phyloP scores from a whole-genome alignment of 2,888 invertebrate species.

The Neocrepidodera transversa region DNA sequence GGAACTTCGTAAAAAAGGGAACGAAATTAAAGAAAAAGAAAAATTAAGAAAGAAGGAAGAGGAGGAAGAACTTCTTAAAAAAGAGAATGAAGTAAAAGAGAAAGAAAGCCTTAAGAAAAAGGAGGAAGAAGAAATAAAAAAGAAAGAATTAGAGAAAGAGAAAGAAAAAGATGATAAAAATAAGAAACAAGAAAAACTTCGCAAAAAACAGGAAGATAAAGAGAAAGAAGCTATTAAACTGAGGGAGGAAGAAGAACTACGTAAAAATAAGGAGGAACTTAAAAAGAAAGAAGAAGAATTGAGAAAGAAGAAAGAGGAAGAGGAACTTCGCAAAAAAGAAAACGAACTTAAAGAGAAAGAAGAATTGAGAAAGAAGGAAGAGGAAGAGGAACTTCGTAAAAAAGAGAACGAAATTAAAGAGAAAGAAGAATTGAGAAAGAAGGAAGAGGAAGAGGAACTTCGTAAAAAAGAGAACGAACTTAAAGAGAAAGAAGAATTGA shows the following conservation, averaged over 20 bases:
- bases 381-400: constrained; percentile 10
- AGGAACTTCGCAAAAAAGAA: constrained; percentile 39
- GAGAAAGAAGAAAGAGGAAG: constrained; percentile 31
- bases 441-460: constrained; percentile 28
- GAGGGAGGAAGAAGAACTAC: constrained; percentile 21
- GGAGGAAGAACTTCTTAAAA: constrained; percentile 30
- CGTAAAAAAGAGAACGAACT: constrained; percentile 24
- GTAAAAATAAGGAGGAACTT: too few species aligned
- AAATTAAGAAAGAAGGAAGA: constrained; percentile 10
- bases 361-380: constrained; percentile 12
- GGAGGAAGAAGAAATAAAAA: constrained; percentile 23
- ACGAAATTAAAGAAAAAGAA: constrained; percentile 22
- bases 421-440: constrained; percentile 25
- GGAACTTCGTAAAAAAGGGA: background rate
- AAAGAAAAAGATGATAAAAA: background rate
- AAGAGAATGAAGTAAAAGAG: constrained; percentile 10
- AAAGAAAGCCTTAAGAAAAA: constrained; percentile 18
- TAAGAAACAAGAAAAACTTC: background rate
- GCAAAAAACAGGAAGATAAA: background rate
- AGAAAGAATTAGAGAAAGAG: too few species aligned
- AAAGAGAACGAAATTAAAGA: constrained; percentile 25
- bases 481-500: constrained; percentile 1
- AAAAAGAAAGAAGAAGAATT: too few species aligned
- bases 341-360: constrained; percentile 25
- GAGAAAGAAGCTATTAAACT: constrained; percentile 22